These are phyloP conservation scores for Caradrina clavipalpis DNA, from an alignment of 2,888 invertebrate species.

Conservation along the genomic window DNA sequence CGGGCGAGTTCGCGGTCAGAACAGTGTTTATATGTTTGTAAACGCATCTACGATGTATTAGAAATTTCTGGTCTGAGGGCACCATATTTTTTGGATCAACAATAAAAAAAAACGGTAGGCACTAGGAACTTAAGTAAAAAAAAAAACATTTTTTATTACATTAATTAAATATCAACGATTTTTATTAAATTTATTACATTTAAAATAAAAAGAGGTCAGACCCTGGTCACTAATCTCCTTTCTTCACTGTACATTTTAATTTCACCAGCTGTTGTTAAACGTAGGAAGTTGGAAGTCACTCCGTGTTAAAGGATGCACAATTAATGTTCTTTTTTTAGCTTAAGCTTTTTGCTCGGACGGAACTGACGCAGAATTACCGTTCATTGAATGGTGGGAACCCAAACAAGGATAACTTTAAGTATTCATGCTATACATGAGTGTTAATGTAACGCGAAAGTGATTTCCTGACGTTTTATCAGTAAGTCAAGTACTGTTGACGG, in stretches of 20 bases:
- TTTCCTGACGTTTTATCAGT: background rate
- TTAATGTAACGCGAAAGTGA: background rate
- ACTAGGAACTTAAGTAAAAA: too few species aligned
- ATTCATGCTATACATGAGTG: too few species aligned
- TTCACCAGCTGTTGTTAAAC: slow-evolving; percentile 31
- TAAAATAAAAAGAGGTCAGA: too few species aligned
- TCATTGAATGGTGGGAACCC: slow-evolving; percentile 21
- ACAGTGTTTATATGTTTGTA: too few species aligned
- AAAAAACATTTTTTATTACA: too few species aligned
- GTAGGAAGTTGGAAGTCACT: slow-evolving; percentile 20
- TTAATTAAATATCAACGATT: too few species aligned
- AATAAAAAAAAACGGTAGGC: too few species aligned
- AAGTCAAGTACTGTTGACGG: background rate
- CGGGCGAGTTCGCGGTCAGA: too few species aligned
- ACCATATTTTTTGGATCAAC: too few species aligned
- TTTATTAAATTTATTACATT: too few species aligned
- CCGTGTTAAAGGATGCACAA: slow-evolving; percentile 42
- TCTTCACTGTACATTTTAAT: background rate
- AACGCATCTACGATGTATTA: too few species aligned
- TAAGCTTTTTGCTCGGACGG: slow-evolving; percentile 15
- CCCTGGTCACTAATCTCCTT: background rate
- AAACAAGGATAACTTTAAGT: background rate
- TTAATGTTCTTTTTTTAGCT: slow-evolving; percentile 14
- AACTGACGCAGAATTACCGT: slow-evolving; percentile 1
- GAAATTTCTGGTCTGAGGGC: too few species aligned